Base-by-base conservation (phyloP, 2,888 invertebrate species). In the Neocrepidodera transversa region DNA sequence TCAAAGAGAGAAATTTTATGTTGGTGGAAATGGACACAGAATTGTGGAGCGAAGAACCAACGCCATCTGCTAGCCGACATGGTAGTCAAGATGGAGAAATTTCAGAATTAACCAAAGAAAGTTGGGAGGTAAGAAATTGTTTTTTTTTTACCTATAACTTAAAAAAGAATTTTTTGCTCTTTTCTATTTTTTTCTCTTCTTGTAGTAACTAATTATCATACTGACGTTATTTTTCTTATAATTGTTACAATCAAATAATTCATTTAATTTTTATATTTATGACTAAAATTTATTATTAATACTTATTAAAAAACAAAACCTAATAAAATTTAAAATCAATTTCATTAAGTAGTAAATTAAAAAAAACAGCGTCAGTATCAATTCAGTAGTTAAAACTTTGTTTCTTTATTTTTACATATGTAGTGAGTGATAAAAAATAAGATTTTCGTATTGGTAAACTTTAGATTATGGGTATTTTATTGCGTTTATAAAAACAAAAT, bases 21-120 rank as follows among this genome's bases (percentile, higher is more conserved):
- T 84, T 95, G 68, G 91, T 94, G 65, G 93, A 93, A 81, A 90
- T 92, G 73, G 94, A 95, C 77, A 94, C 94, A 17, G 94, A 94
- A 76, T 84, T 92, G 82, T 92, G 90, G 78, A 90, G 91, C 76
- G 85, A 85, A 63, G 89, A 88, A 67, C 84, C 85, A 35, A 79
- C 76, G 13, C 78, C 79, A 17, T 78, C 79, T 2, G 76, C 76
- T 17, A 79, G 79, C 58, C 83, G 87, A 53, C 84, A 85, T 61
- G 85, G 84, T 68, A 88, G 88, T 74, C 85, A 87, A 60, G 81
- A 82, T 60, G 91, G 91, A 76, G 91, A 92, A 77, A 88, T 92
- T 30, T 84, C 87, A 7, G 92, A 92, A 74, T 82, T 93, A 65
- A 93, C 92, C 53, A 87, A 92, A 76, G 93, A 94, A 79, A 93